Evolutionary conservation across 1,140 invertebrate species (phyloP), one percentile per base, ranked within the genome.

Genomic region (Ostrea edulis): DNA sequence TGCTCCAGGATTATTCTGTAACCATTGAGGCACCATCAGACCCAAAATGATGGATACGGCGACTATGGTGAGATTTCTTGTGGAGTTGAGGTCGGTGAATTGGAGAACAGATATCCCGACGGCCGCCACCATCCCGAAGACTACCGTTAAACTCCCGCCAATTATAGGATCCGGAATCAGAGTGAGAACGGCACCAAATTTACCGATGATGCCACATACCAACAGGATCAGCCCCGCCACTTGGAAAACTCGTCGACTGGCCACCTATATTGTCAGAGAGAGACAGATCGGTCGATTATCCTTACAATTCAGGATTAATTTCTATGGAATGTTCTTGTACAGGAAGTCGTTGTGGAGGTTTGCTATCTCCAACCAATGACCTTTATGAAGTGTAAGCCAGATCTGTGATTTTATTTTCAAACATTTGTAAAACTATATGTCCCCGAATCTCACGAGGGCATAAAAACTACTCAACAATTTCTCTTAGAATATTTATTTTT

Each of bases 21-120:
- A 84, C 97, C 97, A 98, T 88, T 97, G 96, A 0, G 97, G 97
- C 53, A 98, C 93, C 8, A 97, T 95, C 94, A 98, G 93, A 8
- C 97, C 97, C 89, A 98, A 97, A 93, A 98, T 97, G 65, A 98
- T 96, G 11, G 97, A 97, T 90, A 98, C 96, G n/a, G 97, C 98
- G 14, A 98, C 95, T 84, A 98, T 97, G 93, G 98, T 98, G 7
- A 98, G 95, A 95, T 98, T 98, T 84, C 95, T 89, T n/a, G 97
- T 96, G 17, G 97, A 97, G 92, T 97, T 97, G 68, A 98, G 94
- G 92, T 98, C 96, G 29, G 98, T 96, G 92, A 97, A 97, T 92
- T 98, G 97, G 14, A 98, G 95, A 14, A 97, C 97, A 0, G 97
- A 97, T 0, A 98, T 94, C 29, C 92, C 93, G 2, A 93, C 90